phyloP scores from a whole-genome alignment of 1,140 invertebrate species.

The Drosophila micromelanica region DNA sequence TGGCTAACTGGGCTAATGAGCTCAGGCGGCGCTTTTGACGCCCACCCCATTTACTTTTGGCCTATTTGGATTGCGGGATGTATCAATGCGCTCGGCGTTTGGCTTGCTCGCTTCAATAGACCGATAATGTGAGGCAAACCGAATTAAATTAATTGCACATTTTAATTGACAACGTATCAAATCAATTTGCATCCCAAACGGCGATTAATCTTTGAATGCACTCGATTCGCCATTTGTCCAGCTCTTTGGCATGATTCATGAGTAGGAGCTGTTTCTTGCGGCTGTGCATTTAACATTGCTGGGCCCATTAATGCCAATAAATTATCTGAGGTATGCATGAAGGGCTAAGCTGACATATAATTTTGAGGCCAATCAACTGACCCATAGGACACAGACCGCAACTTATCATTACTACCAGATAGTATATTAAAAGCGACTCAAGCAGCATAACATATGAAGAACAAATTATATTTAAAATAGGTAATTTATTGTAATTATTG shows the following conservation, averaged over 20 bases:
- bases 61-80: neutral
- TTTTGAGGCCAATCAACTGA: conserved; percentile 9
- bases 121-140: conserved; percentile 71
- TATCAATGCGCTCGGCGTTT: conserved; percentile 3
- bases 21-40: conserved; percentile 20
- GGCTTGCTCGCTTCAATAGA: conserved; percentile 44
- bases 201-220: conserved; percentile 74
- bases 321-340: conserved; percentile 55
- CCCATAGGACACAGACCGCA: neutral
- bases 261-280: conserved; percentile 12
- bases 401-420: neutral
- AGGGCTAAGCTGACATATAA: conserved; percentile 44
- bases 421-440: too few species aligned
- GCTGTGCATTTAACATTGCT: conserved; percentile 34
- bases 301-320: conserved; percentile 53
- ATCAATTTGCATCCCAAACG: conserved; percentile 70
- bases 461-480: too few species aligned
- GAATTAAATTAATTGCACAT: conserved; percentile 81
- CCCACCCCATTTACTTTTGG: neutral
- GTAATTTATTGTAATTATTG: too few species aligned
- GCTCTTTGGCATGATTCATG: conserved; percentile 59
- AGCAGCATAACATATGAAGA: too few species aligned
- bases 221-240: conserved; percentile 26
- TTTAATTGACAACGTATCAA: conserved; percentile 82
- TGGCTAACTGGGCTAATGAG: conserved; percentile 80